Evolutionary conservation across 1,140 invertebrate genomes (phyloP), one percentile per base, ranked within the genome.

Genomic region (Tenebrio molitor): DNA sequence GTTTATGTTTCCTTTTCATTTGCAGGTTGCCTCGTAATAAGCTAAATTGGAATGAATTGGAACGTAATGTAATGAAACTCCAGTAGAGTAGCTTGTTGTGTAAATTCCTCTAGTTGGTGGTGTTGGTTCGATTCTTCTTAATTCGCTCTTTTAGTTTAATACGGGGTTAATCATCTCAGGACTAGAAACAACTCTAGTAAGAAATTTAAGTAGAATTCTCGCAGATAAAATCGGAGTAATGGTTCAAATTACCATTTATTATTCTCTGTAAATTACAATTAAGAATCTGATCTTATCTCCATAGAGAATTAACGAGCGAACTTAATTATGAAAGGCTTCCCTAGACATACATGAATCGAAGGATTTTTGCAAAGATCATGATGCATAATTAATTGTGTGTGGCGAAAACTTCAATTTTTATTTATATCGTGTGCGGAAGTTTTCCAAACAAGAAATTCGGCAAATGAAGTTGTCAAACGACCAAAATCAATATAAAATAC

Each of bases 201-300:
- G 25, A 29, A 29, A 29, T 29, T 29, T 29, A 29, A 58, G 50
- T 29, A 58, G 23, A 29, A 29, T 58, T 58, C 23, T 6, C 29
- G 21, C 14, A 25, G 50, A 58, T 58, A 58, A 58, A 58, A 58
- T 58, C 50, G 23, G 50, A 58, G 50, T 58, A 58, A 58, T 58
- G 50, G 50, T 58, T 29, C 21, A 58, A 58, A 58, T 58, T 58
- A 58, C 50, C 50, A 58, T 58, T 25, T 25, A 58, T 58, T 58
- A 58, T 58, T 58, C 50, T 29, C n/a, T 58, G 50, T 58, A 58
- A 58, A 58, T 58, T 58, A 58, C 50, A 58, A 58, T 58, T 29
- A 58, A 58, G 50, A 29, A 29, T 50, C 50, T 14, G 50, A 58
- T 58, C 23, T 58, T 58, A 58, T 58, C 50, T 58, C 7, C 6